These are phyloP conservation scores for Patella caerulea DNA, from an alignment of 2,888 invertebrate species.

Conservation along the genomic window DNA sequence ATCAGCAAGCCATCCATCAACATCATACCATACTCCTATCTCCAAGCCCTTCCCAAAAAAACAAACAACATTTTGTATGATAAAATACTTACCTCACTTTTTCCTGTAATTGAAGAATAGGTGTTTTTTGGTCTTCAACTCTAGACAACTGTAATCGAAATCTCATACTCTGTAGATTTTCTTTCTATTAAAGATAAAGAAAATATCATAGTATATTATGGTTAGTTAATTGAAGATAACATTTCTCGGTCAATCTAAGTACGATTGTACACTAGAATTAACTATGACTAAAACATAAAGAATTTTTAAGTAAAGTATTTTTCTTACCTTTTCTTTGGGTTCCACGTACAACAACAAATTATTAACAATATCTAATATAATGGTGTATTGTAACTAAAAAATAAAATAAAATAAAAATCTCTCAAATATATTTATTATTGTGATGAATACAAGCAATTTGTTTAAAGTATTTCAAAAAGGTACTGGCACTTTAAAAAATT, in stretches of 20 bases:
- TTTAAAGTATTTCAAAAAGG: too few species aligned
- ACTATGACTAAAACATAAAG: too few species aligned
- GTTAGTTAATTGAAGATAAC: too few species aligned
- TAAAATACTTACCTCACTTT: conserved; percentile 74
- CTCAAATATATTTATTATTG: too few species aligned
- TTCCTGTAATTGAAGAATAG: conserved; percentile 92
- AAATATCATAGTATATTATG: too few species aligned
- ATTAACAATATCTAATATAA: conserved; percentile 98
- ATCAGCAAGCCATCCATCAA: not conserved
- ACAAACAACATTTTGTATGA: not conserved
- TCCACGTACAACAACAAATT: conserved; percentile 96
- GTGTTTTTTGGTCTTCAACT: conserved; percentile 90
- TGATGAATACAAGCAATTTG: too few species aligned
- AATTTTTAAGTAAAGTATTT: too few species aligned
- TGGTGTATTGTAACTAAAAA: conserved; percentile 83
- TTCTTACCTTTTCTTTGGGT: conserved; percentile 83
- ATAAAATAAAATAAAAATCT: not conserved
- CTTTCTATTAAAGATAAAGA: not conserved
- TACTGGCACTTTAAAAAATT: too few species aligned
- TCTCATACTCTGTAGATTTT: conserved; percentile 90
- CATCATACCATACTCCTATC: too few species aligned
- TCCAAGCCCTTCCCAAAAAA: too few species aligned
- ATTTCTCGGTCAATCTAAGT: too few species aligned
- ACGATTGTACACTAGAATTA: too few species aligned
- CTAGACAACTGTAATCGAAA: conserved; percentile 94